Evolutionary conservation across 2,797 vertebrate species (phyloP), one percentile per base, ranked within the genome.

Genomic region (Hemibagrus guttatus): DNA sequence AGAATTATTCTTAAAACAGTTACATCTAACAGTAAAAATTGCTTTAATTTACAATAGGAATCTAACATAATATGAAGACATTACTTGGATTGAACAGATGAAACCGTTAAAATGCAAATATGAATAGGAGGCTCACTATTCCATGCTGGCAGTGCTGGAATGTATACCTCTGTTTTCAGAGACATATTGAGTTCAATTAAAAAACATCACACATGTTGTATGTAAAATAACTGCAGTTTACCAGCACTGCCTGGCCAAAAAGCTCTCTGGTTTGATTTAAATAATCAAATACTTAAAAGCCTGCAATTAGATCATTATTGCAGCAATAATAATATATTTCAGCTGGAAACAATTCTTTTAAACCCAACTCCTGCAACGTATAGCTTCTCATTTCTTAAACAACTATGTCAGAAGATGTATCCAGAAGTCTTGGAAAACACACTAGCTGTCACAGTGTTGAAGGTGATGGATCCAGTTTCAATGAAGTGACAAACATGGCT

Each of bases 1-100:
- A 84, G 14, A 74, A 80, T 59, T 87, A 23, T 56, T 82, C 74
- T 17, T 56, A 79, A 85, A 72, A 52, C 72, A 74, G 23, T 76
- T 74, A 54, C 13, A 35, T 76, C 49, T 54, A 28, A 52, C 1
- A 54, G 49, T 21, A 56, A 54, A 72, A 76, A 56, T 11, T n/a
- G 42, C 26, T 17, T 52, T 75, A 2, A 56, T 78, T 17, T 35
- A 17, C 11, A 79, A 64, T 64, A 63, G 7, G 28, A 66, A 72
- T 42, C 1, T 46, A 69, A 69, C 4, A 8, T 5, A 68, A 68
- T 35, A 69, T 14, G 7, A 71, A 49, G 49, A n/a, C 46, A n/a
- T 75, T 31, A 76, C 19, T 76, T 28, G 14, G 42, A 28, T 54
- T 52, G 1, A 76, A n/a, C 5, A 13, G 7, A 23, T 49, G 14